Percentiles rank a stretch among this genome's conserved stretches.
phyloP scores from a whole-genome alignment of 2,113 vertebrate species.

The Micromys minutus region DNA sequence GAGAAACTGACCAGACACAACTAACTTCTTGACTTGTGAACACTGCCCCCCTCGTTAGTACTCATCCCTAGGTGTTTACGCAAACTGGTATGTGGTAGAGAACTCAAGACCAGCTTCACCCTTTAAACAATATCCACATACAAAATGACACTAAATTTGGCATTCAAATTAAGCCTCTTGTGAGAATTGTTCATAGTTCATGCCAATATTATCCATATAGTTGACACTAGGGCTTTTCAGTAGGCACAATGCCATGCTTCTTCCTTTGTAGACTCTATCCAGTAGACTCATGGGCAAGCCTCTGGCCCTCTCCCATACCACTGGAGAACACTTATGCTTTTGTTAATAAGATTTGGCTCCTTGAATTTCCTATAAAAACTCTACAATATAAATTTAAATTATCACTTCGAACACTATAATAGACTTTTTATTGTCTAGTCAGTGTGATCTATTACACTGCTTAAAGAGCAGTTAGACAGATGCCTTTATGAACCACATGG shows the following conservation, averaged over 20 bases:
- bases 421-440: conserved; percentile 3
- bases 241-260: neutral
- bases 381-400: neutral
- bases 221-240: neutral
- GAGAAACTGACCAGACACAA: neutral
- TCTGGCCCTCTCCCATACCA: neutral
- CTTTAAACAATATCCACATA: neutral
- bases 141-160: neutral
- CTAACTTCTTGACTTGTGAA: neutral
- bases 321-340: neutral
- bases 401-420: neutral
- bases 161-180: neutral
- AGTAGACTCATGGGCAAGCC: neutral
- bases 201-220: neutral
- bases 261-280: neutral
- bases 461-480: neutral
- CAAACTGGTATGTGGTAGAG: neutral
- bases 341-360: neutral
- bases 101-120: neutral
- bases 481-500: neutral
- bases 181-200: neutral
- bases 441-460: neutral
- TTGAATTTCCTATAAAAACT: conserved; percentile 11
- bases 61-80: neutral
- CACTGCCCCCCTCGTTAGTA: neutral